Evolutionary conservation across 2,888 invertebrate genomes (phyloP).

Genomic region (Vanessa cardui): DNA sequence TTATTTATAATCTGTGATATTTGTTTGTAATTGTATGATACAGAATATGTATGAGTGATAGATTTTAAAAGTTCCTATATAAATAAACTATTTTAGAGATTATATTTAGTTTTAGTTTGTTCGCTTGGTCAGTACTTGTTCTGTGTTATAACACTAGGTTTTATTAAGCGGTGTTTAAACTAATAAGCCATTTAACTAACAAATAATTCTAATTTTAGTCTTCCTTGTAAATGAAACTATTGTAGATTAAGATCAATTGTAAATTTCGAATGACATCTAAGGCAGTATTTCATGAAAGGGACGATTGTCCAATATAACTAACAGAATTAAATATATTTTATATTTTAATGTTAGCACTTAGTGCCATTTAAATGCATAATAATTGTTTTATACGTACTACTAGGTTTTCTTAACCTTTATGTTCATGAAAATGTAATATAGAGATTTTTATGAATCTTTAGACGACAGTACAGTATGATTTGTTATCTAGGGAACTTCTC

Average conservation of each 20-base stretch:
- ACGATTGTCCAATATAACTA: slow-evolving; percentile 51
- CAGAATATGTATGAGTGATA: slow-evolving; percentile 48
- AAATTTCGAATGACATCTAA: slow-evolving; percentile 76
- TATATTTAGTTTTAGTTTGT: slow-evolving; percentile 44
- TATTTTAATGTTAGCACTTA: slow-evolving; percentile 41
- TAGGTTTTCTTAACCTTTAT: not conserved
- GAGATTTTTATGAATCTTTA: not conserved
- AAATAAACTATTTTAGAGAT: slow-evolving; percentile 21
- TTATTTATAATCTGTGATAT: slow-evolving; percentile 50
- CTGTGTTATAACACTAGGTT: slow-evolving; percentile 42
- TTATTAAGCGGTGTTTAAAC: slow-evolving; percentile 12
- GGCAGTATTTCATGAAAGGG: slow-evolving; percentile 75
- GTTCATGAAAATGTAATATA: not conserved
- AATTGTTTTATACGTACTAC: not conserved
- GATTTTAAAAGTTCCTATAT: slow-evolving; percentile 46
- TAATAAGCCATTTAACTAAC: slow-evolving; percentile 7
- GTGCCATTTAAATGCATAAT: slow-evolving; percentile 41
- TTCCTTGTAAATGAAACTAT: slow-evolving; percentile 30
- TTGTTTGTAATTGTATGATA: slow-evolving; percentile 51
- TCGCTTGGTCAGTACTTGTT: slow-evolving; percentile 53
- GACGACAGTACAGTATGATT: not conserved
- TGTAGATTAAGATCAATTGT: slow-evolving; percentile 46
- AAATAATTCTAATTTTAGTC: slow-evolving; percentile 31
- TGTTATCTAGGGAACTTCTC: not conserved
- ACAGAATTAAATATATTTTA: slow-evolving; percentile 50